A percentile compares a stretch with the other conserved stretches of the same genome.
phyloP scores from a whole-genome alignment of 2,113 vertebrate genomes.

The Physeter macrocephalus region DNA sequence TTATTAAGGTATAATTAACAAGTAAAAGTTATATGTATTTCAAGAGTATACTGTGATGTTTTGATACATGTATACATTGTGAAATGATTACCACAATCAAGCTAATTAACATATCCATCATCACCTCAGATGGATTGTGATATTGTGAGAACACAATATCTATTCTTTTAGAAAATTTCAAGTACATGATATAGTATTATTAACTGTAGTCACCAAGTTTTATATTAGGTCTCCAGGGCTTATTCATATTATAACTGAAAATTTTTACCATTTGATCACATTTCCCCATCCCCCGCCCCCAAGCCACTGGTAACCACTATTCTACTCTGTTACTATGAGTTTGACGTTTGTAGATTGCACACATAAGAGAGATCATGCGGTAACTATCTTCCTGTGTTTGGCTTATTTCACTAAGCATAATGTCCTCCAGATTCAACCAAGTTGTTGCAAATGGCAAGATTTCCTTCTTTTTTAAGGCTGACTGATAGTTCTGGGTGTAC shows the following conservation, averaged over 20 bases:
- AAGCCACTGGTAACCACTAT: neutral
- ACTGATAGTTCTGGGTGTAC: neutral
- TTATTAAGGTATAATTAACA: neutral
- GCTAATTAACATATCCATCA: neutral
- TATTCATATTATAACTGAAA: neutral
- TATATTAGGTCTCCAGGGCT: neutral
- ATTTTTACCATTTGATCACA: neutral
- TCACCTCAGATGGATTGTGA: too few relatives aligned
- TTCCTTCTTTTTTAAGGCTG: neutral
- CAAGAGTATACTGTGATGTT: neutral
- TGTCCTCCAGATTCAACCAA: neutral
- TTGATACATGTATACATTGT: neutral
- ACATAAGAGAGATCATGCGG: neutral
- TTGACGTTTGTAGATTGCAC: neutral
- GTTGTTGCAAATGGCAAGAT: neutral
- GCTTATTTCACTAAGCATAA: neutral
- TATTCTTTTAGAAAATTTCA: neutral
- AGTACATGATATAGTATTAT: neutral
- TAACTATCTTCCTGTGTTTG: neutral
- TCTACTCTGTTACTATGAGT: neutral
- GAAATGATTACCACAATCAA: neutral
- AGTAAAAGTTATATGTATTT: neutral
- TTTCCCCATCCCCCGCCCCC: neutral
- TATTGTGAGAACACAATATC: neutral
- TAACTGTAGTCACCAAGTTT: neutral